These are phyloP conservation scores for Chloroclysta siterata DNA, from an alignment of 2,888 invertebrate genomes.

Conservation along the genomic window DNA sequence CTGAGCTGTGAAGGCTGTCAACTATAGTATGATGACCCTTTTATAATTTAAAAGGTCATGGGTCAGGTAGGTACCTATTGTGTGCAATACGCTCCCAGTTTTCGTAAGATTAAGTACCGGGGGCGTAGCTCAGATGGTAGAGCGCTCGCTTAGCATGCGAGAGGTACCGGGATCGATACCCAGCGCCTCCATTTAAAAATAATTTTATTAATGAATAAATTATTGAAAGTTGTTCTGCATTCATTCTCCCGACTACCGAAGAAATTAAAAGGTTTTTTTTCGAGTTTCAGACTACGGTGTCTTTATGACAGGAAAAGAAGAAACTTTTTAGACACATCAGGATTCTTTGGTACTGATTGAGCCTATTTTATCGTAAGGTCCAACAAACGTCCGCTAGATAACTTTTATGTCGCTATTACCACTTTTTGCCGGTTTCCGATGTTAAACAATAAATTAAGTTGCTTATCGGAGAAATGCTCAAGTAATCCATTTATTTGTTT, in stretches of 20 bases:
- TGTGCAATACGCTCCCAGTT: background rate
- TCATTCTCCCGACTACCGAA: too few relatives aligned
- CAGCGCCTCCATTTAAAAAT: constrained; percentile 83
- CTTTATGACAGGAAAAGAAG: too few relatives aligned
- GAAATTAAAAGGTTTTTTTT: too few relatives aligned
- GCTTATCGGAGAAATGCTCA: constrained; percentile 26
- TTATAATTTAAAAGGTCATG: too few relatives aligned
- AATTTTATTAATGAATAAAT: too few relatives aligned
- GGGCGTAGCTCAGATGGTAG: constrained; percentile 86
- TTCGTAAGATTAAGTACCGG: constrained; percentile 44
- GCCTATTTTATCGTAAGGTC: constrained; percentile 2
- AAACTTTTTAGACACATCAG: too few relatives aligned
- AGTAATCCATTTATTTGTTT: constrained; percentile 32
- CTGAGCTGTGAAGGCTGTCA: too few relatives aligned
- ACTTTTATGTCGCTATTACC: constrained; percentile 21
- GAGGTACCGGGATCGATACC: constrained; percentile 86
- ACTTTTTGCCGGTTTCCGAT: constrained; percentile 22
- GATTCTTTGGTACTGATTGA: too few relatives aligned
- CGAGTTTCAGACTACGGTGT: too few relatives aligned
- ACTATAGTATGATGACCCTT: too few relatives aligned
- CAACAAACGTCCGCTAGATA: constrained; percentile 14
- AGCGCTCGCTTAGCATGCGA: constrained; percentile 86
- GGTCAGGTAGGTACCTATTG: too few relatives aligned
- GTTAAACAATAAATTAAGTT: constrained; percentile 28
- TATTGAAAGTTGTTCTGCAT: too few relatives aligned